A percentile compares a stretch with the other conserved stretches of the same genome.
These are phyloP conservation scores for Pantala flavescens DNA, from an alignment of 1,140 invertebrate genomes.

Conservation along the genomic window DNA sequence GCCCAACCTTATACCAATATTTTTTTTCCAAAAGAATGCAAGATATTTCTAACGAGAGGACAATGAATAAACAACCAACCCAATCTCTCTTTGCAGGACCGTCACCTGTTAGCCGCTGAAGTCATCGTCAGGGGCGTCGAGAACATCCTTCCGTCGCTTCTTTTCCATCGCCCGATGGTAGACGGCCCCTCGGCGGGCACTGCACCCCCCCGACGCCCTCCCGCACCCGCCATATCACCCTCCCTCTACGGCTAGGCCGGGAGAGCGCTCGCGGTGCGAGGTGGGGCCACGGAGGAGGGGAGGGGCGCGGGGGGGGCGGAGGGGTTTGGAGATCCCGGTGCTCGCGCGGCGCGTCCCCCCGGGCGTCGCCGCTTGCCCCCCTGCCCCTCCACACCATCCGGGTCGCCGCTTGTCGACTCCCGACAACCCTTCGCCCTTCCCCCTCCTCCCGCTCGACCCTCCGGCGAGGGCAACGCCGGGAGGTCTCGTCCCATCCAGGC, in stretches of 20 bases:
- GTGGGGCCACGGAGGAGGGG: background rate
- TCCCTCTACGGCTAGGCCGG: background rate
- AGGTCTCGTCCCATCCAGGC: background rate
- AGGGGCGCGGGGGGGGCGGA: background rate
- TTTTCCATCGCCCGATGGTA: background rate
- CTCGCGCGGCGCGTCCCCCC: constrained; percentile 1
- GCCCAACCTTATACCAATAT: too few species aligned
- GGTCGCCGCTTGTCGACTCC: background rate
- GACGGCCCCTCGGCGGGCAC: background rate
- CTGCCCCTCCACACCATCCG: background rate
- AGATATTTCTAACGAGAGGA: too few species aligned
- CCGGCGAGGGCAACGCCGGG: background rate
- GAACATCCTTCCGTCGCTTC: background rate
- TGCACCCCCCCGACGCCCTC: background rate
- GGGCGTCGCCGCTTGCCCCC: background rate
- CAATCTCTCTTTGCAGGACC: background rate
- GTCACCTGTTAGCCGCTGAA: background rate
- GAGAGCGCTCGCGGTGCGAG: background rate
- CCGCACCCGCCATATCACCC: background rate
- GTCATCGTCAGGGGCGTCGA: background rate
- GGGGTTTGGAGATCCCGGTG: background rate
- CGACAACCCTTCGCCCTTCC: background rate
- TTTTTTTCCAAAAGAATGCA: too few species aligned
- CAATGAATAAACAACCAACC: too few species aligned
- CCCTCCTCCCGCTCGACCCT: background rate